These are phyloP conservation scores for Leucania comma DNA, from an alignment of 2,888 invertebrate species.

Conservation along the genomic window DNA sequence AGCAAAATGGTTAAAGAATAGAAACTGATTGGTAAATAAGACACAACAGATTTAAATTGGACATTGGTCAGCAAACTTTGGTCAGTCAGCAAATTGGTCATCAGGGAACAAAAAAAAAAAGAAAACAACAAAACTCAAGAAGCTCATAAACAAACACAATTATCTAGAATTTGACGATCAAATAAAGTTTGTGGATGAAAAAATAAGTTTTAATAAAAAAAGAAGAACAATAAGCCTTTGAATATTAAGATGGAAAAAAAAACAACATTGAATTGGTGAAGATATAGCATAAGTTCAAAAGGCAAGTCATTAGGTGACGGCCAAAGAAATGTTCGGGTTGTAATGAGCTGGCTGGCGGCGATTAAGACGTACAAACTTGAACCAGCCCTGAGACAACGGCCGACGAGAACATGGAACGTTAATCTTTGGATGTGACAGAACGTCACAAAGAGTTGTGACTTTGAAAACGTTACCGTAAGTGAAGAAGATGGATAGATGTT, in stretches of 20 bases:
- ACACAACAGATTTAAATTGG: too few relatives aligned
- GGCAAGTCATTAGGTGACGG: constrained; percentile 82
- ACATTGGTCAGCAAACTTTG: not conserved
- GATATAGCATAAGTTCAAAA: constrained; percentile 78
- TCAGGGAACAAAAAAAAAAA: not conserved
- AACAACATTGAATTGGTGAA: constrained; percentile 70
- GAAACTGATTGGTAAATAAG: not conserved
- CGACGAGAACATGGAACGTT: constrained; percentile 52
- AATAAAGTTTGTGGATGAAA: constrained; percentile 33
- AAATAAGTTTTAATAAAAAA: constrained; percentile 54
- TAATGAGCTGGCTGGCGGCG: constrained; percentile 86
- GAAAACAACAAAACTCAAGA: constrained; percentile 24
- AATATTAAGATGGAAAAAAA: constrained; percentile 64
- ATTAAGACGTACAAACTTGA: constrained; percentile 85
- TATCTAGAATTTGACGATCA: constrained; percentile 35
- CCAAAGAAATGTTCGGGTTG: constrained; percentile 81
- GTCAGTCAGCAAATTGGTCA: too few relatives aligned
- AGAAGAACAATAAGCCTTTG: constrained; percentile 69
- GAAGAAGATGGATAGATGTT: constrained; percentile 14
- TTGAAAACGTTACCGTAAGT: not conserved
- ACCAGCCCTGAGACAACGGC: constrained; percentile 80
- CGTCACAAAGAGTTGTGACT: constrained; percentile 1
- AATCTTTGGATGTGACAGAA: constrained; percentile 62
- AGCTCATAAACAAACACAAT: constrained; percentile 33
- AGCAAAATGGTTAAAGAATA: not conserved